These are phyloP conservation scores for Leucophenga montana DNA, from an alignment of 2,888 invertebrate species.

Conservation along the genomic window DNA sequence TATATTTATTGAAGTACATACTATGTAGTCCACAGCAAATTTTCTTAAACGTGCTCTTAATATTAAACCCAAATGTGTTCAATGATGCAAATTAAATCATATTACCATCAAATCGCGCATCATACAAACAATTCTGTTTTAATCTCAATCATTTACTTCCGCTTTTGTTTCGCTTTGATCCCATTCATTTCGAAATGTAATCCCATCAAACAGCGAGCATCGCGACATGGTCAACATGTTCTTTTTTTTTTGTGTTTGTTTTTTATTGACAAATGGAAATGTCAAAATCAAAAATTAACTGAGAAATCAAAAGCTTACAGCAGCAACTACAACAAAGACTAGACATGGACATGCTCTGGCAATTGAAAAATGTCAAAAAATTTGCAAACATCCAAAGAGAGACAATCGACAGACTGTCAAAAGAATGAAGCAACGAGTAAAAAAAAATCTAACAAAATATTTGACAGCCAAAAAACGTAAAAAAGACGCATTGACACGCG, in stretches of 20 bases:
- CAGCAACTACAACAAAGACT: constrained; percentile 32
- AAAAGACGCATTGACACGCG: constrained; percentile 49
- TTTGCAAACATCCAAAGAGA: constrained; percentile 34
- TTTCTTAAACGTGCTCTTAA: too few species aligned
- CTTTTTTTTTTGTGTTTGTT: constrained; percentile 21
- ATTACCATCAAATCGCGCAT: too few species aligned
- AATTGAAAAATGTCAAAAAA: constrained; percentile 62
- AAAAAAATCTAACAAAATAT: constrained; percentile 42
- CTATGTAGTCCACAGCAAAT: too few species aligned
- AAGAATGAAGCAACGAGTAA: constrained; percentile 26
- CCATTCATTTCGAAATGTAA: too few species aligned
- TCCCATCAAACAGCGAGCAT: not conserved
- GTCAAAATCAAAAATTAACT: constrained; percentile 66
- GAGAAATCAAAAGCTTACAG: constrained; percentile 51
- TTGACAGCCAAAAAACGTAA: constrained; percentile 41
- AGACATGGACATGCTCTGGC: constrained; percentile 43
- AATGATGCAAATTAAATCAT: too few species aligned
- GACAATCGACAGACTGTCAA: constrained; percentile 13
- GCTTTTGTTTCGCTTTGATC: too few species aligned
- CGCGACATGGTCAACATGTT: constrained; percentile 55
- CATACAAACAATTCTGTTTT: too few species aligned
- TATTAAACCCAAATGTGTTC: too few species aligned
- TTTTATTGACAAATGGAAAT: constrained; percentile 65
- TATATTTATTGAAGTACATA: too few species aligned
- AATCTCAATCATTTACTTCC: too few species aligned